Evolutionary conservation across 2,888 invertebrate species (phyloP).

Genomic region (Tuta absoluta): DNA sequence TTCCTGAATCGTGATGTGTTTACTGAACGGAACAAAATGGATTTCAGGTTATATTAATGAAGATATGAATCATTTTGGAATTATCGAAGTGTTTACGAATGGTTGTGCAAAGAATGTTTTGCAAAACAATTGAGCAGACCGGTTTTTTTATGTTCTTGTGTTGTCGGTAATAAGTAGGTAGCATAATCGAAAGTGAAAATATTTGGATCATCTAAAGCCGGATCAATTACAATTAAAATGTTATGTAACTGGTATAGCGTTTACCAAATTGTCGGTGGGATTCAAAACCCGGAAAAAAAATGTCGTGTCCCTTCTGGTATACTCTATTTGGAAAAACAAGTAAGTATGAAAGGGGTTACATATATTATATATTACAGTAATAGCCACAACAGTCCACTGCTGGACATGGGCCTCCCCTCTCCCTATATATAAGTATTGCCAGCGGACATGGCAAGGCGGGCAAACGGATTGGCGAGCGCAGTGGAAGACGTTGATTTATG

Average conservation of each 20-base stretch:
- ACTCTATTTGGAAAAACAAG: too few relatives aligned
- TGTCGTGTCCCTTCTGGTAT: neutral
- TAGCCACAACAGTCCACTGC: too few relatives aligned
- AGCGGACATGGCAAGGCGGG: too few relatives aligned
- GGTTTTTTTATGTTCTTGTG: neutral
- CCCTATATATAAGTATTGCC: too few relatives aligned
- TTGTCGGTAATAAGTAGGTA: neutral
- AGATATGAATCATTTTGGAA: neutral
- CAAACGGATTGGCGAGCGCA: too few relatives aligned
- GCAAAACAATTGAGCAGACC: neutral
- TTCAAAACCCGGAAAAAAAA: too few relatives aligned
- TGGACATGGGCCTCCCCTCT: too few relatives aligned
- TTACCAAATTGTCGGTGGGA: too few relatives aligned
- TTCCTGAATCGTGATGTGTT: neutral
- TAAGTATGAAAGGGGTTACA: too few relatives aligned
- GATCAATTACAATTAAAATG: neutral
- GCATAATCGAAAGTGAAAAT: constrained; percentile 10
- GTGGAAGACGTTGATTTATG: too few relatives aligned
- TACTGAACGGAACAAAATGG: neutral
- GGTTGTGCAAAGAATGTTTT: neutral
- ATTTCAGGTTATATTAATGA: neutral
- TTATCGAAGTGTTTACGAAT: neutral
- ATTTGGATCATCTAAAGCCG: constrained; percentile 2
- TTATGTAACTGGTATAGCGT: constrained; percentile 6
- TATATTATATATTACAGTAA: too few relatives aligned